These are phyloP conservation scores for Prietella phreatophila DNA, from an alignment of 2,113 vertebrate genomes.

Conservation along the genomic window DNA sequence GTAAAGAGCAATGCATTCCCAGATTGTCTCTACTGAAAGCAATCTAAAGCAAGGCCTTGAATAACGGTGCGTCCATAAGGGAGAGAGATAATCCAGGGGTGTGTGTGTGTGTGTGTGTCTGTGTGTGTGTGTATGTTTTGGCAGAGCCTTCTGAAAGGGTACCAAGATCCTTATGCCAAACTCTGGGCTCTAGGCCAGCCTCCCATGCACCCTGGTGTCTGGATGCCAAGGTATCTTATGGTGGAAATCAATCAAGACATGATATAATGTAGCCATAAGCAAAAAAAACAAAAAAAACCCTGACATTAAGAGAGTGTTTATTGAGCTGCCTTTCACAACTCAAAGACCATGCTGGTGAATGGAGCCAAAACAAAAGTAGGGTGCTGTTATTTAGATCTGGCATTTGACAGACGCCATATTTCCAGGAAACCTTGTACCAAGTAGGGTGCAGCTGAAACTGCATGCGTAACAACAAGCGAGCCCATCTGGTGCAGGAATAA, in stretches of 20 bases:
- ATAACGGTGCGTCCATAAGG: slow-evolving; percentile 26
- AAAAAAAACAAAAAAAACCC: background rate
- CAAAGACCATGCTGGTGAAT: slow-evolving; percentile 55
- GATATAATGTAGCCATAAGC: slow-evolving; percentile 31
- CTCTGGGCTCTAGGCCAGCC: slow-evolving; percentile 55
- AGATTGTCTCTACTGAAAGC: slow-evolving; percentile 3
- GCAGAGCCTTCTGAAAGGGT: slow-evolving; percentile 42
- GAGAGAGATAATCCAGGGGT: slow-evolving; percentile 39
- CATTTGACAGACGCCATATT: slow-evolving; percentile 62
- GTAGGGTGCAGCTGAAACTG: slow-evolving; percentile 58
- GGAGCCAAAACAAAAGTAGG: slow-evolving; percentile 59
- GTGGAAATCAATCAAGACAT: slow-evolving; percentile 47
- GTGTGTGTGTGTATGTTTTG: slow-evolving; percentile 49
- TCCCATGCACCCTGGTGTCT: slow-evolving; percentile 60
- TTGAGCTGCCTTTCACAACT: slow-evolving; percentile 38
- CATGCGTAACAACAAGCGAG: slow-evolving; percentile 56
- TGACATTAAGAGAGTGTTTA: background rate
- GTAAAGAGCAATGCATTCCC: background rate
- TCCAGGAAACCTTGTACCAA: slow-evolving; percentile 61
- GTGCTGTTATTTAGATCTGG: slow-evolving; percentile 58
- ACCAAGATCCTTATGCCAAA: slow-evolving; percentile 49
- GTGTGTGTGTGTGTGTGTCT: slow-evolving; percentile 46
- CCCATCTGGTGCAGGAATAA: slow-evolving; percentile 47
- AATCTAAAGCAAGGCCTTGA: slow-evolving; percentile 23
- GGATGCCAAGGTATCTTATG: slow-evolving; percentile 41